phyloP scores from a whole-genome alignment of 1,140 invertebrate genomes.

The Elysia chlorotica region DNA sequence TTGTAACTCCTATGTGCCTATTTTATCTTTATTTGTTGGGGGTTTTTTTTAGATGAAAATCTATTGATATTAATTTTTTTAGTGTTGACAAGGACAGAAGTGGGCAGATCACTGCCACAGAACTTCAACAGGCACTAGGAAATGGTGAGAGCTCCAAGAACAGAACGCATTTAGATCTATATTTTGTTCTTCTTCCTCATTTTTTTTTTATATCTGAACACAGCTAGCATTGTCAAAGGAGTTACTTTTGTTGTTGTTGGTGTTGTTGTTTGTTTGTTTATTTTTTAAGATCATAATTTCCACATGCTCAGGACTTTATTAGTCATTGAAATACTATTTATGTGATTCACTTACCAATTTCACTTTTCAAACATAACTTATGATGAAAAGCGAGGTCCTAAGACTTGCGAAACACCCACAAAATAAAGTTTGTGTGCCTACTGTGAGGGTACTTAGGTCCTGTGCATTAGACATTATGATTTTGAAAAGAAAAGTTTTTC shows the following conservation, averaged over 20 bases:
- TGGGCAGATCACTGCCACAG: conserved; percentile 86
- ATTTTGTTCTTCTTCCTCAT: background rate
- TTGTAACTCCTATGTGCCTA: background rate
- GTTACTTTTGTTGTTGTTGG: background rate
- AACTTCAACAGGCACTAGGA: conserved; percentile 89
- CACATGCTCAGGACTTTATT: background rate
- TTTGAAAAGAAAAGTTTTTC: no score
- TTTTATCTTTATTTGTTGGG: background rate
- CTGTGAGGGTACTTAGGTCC: no score
- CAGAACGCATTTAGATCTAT: no score
- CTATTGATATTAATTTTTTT: conserved; percentile 26
- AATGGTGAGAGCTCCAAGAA: conserved; percentile 75
- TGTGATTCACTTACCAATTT: no score
- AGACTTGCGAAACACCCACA: no score
- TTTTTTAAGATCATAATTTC: background rate
- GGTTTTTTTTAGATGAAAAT: background rate
- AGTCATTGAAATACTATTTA: background rate
- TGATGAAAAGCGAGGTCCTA: no score
- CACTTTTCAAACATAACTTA: no score
- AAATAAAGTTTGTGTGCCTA: no score
- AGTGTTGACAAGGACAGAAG: conserved; percentile 92
- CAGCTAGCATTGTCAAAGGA: no score
- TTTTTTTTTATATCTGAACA: background rate
- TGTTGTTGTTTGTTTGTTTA: background rate
- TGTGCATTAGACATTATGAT: no score